phyloP scores from a whole-genome alignment of 2,113 vertebrate genomes.

The Eleginops maclovinus region DNA sequence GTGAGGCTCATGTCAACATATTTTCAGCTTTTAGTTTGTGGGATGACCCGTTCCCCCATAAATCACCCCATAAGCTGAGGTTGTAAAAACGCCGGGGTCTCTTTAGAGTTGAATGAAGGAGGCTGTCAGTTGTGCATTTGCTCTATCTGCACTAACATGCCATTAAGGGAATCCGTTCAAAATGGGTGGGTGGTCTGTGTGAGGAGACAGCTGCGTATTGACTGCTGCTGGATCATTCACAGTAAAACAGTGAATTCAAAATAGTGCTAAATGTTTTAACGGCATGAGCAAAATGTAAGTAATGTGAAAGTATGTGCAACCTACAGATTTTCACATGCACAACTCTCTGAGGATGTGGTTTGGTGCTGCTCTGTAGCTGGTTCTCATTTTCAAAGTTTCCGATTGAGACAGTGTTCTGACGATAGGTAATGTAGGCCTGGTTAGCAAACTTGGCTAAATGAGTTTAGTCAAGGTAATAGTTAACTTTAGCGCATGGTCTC shows the following conservation, averaged over 20 bases:
- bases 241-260: conserved; percentile 1
- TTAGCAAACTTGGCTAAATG: background rate
- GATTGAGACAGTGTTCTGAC: background rate
- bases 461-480: background rate
- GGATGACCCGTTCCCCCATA: conserved; percentile 16
- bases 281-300: background rate
- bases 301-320: background rate
- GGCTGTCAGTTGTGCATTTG: conserved; percentile 28
- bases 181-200: conserved; percentile 4
- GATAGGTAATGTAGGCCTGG: background rate
- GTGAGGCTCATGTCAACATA: conserved; percentile 25
- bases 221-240: conserved; percentile 5
- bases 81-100: conserved; percentile 18
- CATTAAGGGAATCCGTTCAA: conserved; percentile 33
- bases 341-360: conserved; percentile 11
- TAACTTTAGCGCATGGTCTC: background rate
- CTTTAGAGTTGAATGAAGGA: conserved; percentile 16
- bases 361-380: background rate
- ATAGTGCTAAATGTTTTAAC: background rate
- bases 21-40: conserved; percentile 30
- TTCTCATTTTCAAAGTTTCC: background rate
- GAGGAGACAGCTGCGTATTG: background rate
- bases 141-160: conserved; percentile 24
- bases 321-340: background rate
- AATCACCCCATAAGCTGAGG: conserved; percentile 8